Percentiles rank a stretch among this genome's conserved stretches.
Conservation (phyloP, 2,797 vertebrate species). For the Caiman crocodilus region DNA sequence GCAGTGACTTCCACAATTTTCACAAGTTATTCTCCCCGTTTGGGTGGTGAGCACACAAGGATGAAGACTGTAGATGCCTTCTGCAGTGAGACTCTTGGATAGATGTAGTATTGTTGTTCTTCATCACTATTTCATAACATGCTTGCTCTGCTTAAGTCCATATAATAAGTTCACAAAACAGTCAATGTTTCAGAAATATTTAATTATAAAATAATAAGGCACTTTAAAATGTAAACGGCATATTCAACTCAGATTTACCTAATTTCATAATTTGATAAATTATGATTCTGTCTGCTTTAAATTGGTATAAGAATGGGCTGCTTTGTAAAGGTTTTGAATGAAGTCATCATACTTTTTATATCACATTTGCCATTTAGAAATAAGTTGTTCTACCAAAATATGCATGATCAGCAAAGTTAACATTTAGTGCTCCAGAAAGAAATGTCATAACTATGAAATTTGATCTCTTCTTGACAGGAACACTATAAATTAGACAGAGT, state of each 20-base stretch:
- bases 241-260: slow-evolving; percentile 6
- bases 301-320: slow-evolving; percentile 63
- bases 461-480: slow-evolving; percentile 69
- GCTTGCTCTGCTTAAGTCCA: not conserved
- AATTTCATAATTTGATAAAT: slow-evolving; percentile 54
- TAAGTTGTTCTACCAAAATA: slow-evolving; percentile 63
- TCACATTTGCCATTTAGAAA: slow-evolving; percentile 72
- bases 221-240: slow-evolving; percentile 17
- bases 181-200: not conserved
- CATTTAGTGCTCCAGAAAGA: slow-evolving; percentile 77
- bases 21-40: not conserved
- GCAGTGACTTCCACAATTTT: too few species aligned
- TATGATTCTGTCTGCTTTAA: slow-evolving; percentile 56
- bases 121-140: not conserved
- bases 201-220: not conserved
- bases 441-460: slow-evolving; percentile 79
- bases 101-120: not conserved
- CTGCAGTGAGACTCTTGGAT: not conserved
- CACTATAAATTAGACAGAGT: slow-evolving; percentile 67
- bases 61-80: not conserved
- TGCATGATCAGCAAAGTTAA: slow-evolving; percentile 75
- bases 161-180: slow-evolving; percentile 25
- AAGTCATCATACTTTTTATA: slow-evolving; percentile 69
- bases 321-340: slow-evolving; percentile 61
- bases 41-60: not conserved